Evolutionary conservation across 1,140 invertebrate species (phyloP), one percentile per base, ranked within the genome.

Genomic region (Drosophila ironensis): DNA sequence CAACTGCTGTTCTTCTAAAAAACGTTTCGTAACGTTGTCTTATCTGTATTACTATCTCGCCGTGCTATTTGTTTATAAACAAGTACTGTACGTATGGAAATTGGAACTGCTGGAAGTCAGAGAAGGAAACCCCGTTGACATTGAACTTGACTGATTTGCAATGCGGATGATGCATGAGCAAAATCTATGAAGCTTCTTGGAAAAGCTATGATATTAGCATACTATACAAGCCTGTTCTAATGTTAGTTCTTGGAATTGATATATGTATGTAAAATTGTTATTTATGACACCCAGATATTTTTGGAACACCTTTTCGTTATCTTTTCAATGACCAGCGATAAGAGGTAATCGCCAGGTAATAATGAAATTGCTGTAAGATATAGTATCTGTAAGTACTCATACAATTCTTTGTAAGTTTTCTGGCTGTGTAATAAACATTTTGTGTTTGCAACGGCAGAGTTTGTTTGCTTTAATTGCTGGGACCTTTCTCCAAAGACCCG

Each of bases 11-110:
- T 67, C 11, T 40, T 67, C 4, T 47, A 28, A 41, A 14, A 46
- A 41, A 2, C 9, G 33, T 71, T 71, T 71, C 67, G 24, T 71
- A 61, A 71, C 47, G 56, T 11, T 17, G 6, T 41, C 56, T 71
- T 71, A 71, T 71, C 68, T 61, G 56, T 17, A 1, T 16, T 12
- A 28, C 22, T 33, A 37, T 17, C 35, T 37, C 33, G 7, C 12
- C 25, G 19, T 28, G 9, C 27, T 33, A 30, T 48, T 64, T 63
- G 56, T 64, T 64, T 69, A 68, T 72, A 63, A 45, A 71, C 67
- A 63, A 61, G 30, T 12, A 7, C 38, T 25, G 30, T 30, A 28
- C 24, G 16, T 17, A 60, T 56, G 56, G n/a, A 30, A 47, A 52
- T 50, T 57, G 16, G 0, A 57, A 25, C 27, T 40, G 19, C 33